phyloP scores from a whole-genome alignment of 2,797 vertebrate species.

The Semotilus atromaculatus region DNA sequence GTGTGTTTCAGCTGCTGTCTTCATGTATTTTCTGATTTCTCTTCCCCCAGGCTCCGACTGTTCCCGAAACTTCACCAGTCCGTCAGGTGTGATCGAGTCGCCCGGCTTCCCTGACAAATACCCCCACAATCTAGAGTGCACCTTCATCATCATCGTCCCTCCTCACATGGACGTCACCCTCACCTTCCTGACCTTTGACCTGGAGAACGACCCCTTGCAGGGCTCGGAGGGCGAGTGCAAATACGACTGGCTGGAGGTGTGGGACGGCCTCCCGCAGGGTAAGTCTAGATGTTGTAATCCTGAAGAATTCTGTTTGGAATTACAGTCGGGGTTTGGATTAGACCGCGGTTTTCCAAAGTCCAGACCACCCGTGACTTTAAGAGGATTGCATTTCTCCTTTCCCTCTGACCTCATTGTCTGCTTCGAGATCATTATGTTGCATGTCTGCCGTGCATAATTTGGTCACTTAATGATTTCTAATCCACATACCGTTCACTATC shows the following conservation, averaged over 20 bases:
- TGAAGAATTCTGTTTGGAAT: slow-evolving; percentile 18
- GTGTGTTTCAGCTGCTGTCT: slow-evolving; percentile 43
- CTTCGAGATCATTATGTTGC: slow-evolving; percentile 48
- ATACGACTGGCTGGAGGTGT: slow-evolving; percentile 98
- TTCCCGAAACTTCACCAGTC: slow-evolving; percentile 93
- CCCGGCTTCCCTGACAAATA: slow-evolving; percentile 98
- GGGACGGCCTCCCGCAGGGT: slow-evolving; percentile 97
- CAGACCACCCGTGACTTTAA: slow-evolving; percentile 75
- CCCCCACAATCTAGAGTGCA: slow-evolving; percentile 94
- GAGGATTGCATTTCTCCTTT: slow-evolving; percentile 56
- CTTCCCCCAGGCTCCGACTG: slow-evolving; percentile 89
- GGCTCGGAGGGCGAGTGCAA: slow-evolving; percentile 95
- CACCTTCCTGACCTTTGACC: slow-evolving; percentile 93
- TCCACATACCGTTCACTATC: slow-evolving; percentile 26
- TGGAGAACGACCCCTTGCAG: slow-evolving; percentile 95
- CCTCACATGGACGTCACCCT: slow-evolving; percentile 93
- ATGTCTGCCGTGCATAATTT: slow-evolving; percentile 48
- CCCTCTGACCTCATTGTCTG: slow-evolving; percentile 58
- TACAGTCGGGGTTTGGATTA: slow-evolving; percentile 71
- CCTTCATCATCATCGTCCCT: slow-evolving; percentile 93
- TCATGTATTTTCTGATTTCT: slow-evolving; percentile 34
- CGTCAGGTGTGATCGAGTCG: slow-evolving; percentile 91
- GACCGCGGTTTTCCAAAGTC: slow-evolving; percentile 84
- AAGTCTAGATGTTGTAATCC: slow-evolving; percentile 76
- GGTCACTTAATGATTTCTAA: slow-evolving; percentile 49